These are phyloP conservation scores for Euwallacea similis DNA, from an alignment of 1,140 invertebrate genomes.

Conservation along the genomic window DNA sequence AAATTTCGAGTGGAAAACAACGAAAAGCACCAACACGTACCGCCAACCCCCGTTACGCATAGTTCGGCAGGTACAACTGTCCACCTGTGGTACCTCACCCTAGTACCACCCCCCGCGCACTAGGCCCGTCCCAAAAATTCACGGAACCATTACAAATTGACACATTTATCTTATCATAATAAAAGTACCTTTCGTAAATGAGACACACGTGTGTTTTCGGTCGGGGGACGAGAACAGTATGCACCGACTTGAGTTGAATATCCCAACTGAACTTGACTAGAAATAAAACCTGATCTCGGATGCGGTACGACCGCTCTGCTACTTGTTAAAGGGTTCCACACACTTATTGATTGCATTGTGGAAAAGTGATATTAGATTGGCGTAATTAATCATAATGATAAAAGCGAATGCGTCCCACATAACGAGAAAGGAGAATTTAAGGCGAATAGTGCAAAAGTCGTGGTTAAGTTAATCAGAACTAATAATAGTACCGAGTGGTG, in stretches of 20 bases:
- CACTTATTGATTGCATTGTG: conserved; percentile 1
- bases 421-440: neutral
- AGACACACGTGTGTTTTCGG: conserved; percentile 18
- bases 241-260: conserved; percentile 23
- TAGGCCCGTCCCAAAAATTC: too few species aligned
- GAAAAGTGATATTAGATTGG: too few species aligned
- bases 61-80: conserved; percentile 9
- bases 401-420: neutral
- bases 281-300: conserved; percentile 37
- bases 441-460: neutral
- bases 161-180: too few species aligned
- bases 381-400: too few species aligned
- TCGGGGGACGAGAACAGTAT: conserved; percentile 8
- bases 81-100: conserved; percentile 3
- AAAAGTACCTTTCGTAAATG: neutral
- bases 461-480: neutral
- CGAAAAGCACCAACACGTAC: conserved; percentile 17
- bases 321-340: conserved; percentile 25
- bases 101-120: conserved; percentile 2
- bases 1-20: conserved; percentile 10
- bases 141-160: too few species aligned
- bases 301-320: conserved; percentile 14
- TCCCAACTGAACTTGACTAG: conserved; percentile 30
- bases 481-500: neutral
- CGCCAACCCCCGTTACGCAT: conserved; percentile 16